Conservation (phyloP, 92 coral and sea anemone species). For the Zoanthus gigantus region DNA sequence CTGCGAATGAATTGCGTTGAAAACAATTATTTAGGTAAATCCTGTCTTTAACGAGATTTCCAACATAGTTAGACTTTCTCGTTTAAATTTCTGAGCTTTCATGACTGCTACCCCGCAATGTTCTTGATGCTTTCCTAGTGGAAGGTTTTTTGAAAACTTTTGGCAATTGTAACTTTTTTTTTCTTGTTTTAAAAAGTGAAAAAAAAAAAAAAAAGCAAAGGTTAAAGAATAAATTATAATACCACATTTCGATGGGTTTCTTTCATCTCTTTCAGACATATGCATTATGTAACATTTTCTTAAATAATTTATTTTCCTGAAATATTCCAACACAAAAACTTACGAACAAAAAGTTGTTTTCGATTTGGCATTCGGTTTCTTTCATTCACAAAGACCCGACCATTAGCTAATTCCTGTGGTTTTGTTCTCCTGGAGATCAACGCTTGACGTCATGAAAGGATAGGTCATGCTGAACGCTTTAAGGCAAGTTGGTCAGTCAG, state of each 20-base stretch:
- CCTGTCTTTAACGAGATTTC: neutral
- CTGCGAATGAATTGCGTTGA: neutral
- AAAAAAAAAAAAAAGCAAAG: neutral
- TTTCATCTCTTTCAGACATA: neutral
- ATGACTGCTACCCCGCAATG: neutral
- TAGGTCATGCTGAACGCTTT: too few relatives aligned
- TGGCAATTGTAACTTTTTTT: too few relatives aligned
- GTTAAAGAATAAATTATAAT: neutral
- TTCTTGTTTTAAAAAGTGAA: too few relatives aligned
- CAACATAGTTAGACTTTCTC: neutral
- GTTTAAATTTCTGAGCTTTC: neutral
- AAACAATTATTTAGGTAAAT: neutral
- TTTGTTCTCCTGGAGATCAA: too few relatives aligned
- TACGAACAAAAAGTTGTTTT: too few relatives aligned
- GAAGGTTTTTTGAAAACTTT: neutral
- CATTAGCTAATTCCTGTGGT: too few relatives aligned
- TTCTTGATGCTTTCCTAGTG: neutral
- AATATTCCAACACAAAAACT: neutral
- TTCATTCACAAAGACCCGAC: neutral
- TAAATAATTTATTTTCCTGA: neutral
- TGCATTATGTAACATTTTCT: neutral
- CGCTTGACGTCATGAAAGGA: too few relatives aligned
- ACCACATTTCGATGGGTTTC: neutral
- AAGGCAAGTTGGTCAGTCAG: too few relatives aligned
- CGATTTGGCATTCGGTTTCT: too few relatives aligned